Percentiles rank a stretch among this genome's conserved stretches.
Conservation (phyloP, 2,888 invertebrate genomes). For the Epinotia bilunana region DNA sequence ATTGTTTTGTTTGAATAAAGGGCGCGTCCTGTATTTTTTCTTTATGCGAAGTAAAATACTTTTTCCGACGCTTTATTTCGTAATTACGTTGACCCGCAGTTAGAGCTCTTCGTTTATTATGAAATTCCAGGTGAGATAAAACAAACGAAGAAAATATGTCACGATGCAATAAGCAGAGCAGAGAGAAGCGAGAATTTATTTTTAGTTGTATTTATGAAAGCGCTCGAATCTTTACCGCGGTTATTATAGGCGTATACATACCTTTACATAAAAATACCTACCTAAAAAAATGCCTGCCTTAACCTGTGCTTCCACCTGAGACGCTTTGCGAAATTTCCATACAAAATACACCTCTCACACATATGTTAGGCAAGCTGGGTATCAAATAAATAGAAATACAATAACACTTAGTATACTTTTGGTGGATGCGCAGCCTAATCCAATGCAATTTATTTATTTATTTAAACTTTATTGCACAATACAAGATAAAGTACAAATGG, state of each 20-base stretch:
- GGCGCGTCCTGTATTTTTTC: background rate
- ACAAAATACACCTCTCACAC: too few species aligned
- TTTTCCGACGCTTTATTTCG: constrained; percentile 23
- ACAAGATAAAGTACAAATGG: too few species aligned
- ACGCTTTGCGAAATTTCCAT: too few species aligned
- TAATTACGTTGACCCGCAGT: constrained; percentile 19
- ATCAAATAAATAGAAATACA: too few species aligned
- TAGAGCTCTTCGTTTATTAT: constrained; percentile 18
- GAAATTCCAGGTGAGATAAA: constrained; percentile 15
- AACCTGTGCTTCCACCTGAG: too few species aligned
- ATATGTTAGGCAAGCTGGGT: too few species aligned
- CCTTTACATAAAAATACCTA: too few species aligned
- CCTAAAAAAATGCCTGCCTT: too few species aligned
- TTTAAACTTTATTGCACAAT: too few species aligned
- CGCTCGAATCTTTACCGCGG: background rate
- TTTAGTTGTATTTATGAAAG: background rate
- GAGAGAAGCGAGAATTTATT: background rate
- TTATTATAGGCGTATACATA: background rate
- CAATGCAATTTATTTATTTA: too few species aligned
- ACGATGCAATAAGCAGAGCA: background rate
- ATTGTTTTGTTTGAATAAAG: constrained; percentile 23
- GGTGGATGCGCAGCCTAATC: too few species aligned
- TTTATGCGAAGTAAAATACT: constrained; percentile 9
- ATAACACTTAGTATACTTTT: too few species aligned
- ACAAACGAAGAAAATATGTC: background rate